Percentiles rank a stretch among this genome's conserved stretches.
Evolutionary conservation across 1,140 invertebrate species (phyloP).

Genomic region (Gryon sp.): DNA sequence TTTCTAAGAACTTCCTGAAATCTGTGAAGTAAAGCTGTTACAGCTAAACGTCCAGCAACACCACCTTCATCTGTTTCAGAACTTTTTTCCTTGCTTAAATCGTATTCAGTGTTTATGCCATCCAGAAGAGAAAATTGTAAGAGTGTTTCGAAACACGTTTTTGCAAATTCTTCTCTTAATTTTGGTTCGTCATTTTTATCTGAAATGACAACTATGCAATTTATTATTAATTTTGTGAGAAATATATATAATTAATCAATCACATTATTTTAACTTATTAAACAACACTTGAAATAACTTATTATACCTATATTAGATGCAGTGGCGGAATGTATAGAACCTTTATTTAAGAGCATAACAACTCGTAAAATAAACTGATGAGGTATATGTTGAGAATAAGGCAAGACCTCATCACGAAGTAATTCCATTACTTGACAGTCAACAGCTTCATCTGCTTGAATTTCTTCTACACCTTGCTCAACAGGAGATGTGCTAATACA

Average conservation of each 20-base stretch:
- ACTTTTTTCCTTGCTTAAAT: constrained; percentile 76
- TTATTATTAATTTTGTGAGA: constrained; percentile 1
- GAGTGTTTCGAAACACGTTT: constrained; percentile 97
- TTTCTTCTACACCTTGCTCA: constrained; percentile 89
- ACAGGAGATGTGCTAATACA: constrained; percentile 73
- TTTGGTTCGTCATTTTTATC: constrained; percentile 88
- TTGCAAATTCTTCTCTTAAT: constrained; percentile 95
- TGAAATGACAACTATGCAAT: constrained; percentile 68
- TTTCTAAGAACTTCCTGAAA: constrained; percentile 95
- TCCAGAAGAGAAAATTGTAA: constrained; percentile 94
- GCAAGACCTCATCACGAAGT: constrained; percentile 91
- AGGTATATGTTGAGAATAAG: constrained; percentile 88
- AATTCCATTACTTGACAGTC: constrained; percentile 94
- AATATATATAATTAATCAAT: too few relatives aligned
- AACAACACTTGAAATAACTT: constrained; percentile 17
- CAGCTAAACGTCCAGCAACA: constrained; percentile 90
- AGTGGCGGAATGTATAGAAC: constrained; percentile 95
- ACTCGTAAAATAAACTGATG: constrained; percentile 92
- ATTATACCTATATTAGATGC: constrained; percentile 80
- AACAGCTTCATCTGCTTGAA: constrained; percentile 89
- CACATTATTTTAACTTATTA: too few relatives aligned
- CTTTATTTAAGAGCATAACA: constrained; percentile 94
- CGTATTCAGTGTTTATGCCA: constrained; percentile 81
- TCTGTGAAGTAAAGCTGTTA: constrained; percentile 92
- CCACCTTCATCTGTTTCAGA: constrained; percentile 79